Conservation (phyloP, 2,113 vertebrate genomes). For the Empidonax alnorum region DNA sequence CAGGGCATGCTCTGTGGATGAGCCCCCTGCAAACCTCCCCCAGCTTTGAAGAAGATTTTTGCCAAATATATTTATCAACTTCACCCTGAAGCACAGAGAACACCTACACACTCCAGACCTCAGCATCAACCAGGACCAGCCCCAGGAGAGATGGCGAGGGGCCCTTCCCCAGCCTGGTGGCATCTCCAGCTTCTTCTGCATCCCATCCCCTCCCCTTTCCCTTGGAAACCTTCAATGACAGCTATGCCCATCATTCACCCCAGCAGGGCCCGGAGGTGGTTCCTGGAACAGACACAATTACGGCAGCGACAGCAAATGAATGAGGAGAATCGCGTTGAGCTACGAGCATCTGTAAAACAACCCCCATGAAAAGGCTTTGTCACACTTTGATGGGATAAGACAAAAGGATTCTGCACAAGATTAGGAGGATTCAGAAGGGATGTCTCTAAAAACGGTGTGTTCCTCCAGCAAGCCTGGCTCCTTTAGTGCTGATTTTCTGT, state of each 20-base stretch:
- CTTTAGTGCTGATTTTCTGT: not conserved
- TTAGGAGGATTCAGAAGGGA: conserved; percentile 4
- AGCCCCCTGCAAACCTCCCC: not conserved
- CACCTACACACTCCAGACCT: fast-evolving
- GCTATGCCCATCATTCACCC: not conserved
- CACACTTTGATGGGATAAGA: conserved; percentile 25
- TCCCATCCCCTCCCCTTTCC: not conserved
- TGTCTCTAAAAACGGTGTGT: not conserved
- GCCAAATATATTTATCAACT: not conserved
- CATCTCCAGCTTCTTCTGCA: not conserved
- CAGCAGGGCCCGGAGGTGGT: not conserved
- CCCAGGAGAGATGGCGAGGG: not conserved
- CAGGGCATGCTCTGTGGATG: not conserved
- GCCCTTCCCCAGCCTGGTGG: fast-evolving
- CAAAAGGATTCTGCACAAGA: conserved; percentile 8
- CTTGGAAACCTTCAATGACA: not conserved
- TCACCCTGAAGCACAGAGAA: not conserved
- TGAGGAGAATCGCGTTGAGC: fast-evolving
- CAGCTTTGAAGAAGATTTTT: not conserved
- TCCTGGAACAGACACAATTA: not conserved
- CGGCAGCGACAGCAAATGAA: fast-evolving
- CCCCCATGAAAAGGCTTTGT: not conserved
- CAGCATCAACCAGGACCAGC: not conserved
- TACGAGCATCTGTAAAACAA: not conserved
- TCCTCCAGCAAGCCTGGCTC: not conserved